These are phyloP conservation scores for Struthidea cinerea DNA, from an alignment of 2,113 vertebrate species.

Conservation along the genomic window DNA sequence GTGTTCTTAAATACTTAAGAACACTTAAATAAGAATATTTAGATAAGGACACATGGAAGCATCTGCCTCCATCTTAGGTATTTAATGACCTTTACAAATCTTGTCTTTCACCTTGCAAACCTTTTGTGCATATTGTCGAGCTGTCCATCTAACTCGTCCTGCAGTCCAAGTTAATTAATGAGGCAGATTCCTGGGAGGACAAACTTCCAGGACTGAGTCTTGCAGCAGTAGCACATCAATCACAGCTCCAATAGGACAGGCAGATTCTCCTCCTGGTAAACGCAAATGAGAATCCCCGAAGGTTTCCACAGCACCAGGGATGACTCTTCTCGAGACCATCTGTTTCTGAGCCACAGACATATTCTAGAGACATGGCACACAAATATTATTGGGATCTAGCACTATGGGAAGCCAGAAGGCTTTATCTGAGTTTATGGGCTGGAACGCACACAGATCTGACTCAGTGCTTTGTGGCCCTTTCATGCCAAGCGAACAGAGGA, in stretches of 20 bases:
- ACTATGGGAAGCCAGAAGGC: not conserved
- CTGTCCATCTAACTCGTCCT: not conserved
- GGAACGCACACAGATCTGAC: not conserved
- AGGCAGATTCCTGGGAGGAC: not conserved
- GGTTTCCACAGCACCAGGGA: not conserved
- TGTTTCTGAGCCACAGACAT: not conserved
- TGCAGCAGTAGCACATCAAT: not conserved
- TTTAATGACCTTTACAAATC: not conserved
- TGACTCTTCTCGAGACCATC: not conserved
- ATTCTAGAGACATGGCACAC: not conserved
- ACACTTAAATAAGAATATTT: not conserved
- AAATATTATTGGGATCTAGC: not conserved
- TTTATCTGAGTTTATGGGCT: not conserved
- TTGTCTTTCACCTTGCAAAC: not conserved
- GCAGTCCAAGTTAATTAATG: not conserved
- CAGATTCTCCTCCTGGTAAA: not conserved
- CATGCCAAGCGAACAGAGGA: not conserved
- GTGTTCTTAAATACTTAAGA: not conserved
- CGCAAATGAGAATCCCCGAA: not conserved
- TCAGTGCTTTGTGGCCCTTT: not conserved
- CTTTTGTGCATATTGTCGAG: not conserved
- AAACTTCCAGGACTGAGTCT: not conserved
- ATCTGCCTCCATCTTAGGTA: not conserved
- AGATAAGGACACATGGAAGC: not conserved
- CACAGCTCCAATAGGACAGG: not conserved